Base-by-base conservation (phyloP, 2,888 invertebrate genomes). In the Sycophila texana region DNA sequence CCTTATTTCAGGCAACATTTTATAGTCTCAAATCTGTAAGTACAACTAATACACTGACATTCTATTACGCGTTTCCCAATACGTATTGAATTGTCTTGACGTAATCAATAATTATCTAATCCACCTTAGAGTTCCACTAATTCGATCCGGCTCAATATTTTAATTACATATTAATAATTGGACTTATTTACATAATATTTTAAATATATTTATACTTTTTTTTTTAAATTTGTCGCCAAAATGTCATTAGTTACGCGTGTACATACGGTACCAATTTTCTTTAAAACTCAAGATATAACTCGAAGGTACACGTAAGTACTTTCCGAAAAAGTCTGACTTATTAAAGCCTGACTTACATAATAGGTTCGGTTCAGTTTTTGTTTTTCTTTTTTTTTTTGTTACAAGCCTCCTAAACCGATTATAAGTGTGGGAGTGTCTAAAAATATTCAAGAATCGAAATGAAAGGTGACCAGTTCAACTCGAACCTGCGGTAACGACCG, bases 391-490 rank as follows among this genome's bases (percentile, higher is more conserved):
- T 26, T 26, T 26, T 26, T 26, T 26, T 3, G 26, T 26, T 26
- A 26, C 39, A 30, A 30, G 7, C 30, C 7, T 30, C 30, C 30
- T 7, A 7, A 30, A 7, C 30, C n/a, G 39, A 39, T 39, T 39
- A n/a, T n/a, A 39, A 39, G 39, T 39, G 39, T 39, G 39, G 39
- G 39, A 39, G 39, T 39, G 39, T 39, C 39, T 39, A 10, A 10
- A 39, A 39, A 39, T 39, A 39, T 39, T 39, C 39, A 39, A 39
- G 39, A 39, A 39, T 39, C 39, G 10, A 39, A 22, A 65, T 22
- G 57, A 66, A 74, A 66, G 55, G 65, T 55, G 39, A 57, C 65
- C 74, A 74, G 65, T 55, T 65, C 65, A 65, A 65, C 74, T 53
- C 20, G 12, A 2, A 4, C 20, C 60, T 16, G 58, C 20, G 16